Percentiles rank a stretch among this genome's conserved stretches.
phyloP scores from a whole-genome alignment of 2,888 invertebrate species.

The Epirrhoe tristata region DNA sequence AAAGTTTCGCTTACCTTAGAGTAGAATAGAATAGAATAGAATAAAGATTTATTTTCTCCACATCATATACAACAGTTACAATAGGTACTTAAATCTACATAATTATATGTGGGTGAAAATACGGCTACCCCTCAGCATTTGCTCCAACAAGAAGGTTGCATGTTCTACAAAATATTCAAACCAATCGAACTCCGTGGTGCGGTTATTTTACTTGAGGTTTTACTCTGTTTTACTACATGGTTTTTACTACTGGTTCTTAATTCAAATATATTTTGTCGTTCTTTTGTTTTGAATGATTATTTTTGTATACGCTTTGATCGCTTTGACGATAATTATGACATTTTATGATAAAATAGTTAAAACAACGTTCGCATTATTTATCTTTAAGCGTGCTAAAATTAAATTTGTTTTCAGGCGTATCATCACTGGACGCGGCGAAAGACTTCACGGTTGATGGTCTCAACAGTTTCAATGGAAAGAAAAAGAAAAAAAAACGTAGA shows the following conservation, averaged over 20 bases:
- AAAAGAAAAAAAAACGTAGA: conserved; percentile 96
- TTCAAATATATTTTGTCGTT: not conserved
- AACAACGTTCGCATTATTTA: not conserved
- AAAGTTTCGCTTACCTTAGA: not conserved
- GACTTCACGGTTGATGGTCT: conserved; percentile 94
- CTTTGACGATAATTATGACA: conserved; percentile 24
- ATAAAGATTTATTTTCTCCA: too few species aligned
- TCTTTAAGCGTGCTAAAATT: not conserved
- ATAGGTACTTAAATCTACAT: too few species aligned
- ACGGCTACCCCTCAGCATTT: too few species aligned
- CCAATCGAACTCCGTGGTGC: not conserved
- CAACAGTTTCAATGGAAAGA: conserved; percentile 93
- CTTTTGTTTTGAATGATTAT: conserved; percentile 28
- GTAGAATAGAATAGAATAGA: too few species aligned
- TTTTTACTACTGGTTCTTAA: not conserved
- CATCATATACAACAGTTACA: too few species aligned
- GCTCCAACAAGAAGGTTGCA: not conserved
- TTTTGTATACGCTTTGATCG: conserved; percentile 37
- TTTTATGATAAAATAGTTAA: conserved; percentile 9
- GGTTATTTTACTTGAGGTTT: not conserved
- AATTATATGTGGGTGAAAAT: too few species aligned
- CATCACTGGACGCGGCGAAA: conserved; percentile 91
- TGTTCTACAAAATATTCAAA: not conserved
- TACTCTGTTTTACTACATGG: too few species aligned
- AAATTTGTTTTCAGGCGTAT: conserved; percentile 82